Base-by-base conservation (phyloP, 2,888 invertebrate species). In the Therioaphis trifolii region DNA sequence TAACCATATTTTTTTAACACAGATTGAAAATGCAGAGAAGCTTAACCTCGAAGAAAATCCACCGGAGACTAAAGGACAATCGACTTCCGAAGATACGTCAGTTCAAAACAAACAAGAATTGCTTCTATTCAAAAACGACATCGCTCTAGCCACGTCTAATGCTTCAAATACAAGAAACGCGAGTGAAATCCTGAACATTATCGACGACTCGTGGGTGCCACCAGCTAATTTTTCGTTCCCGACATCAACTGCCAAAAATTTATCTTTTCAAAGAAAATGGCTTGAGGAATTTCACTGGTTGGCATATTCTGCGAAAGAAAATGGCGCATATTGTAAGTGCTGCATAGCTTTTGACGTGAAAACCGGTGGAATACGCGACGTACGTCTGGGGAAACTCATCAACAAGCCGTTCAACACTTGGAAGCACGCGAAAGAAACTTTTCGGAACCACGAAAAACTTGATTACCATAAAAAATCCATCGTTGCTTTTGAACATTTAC, bases 291-390 rank as follows among this genome's bases (percentile, higher is more conserved):
- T n/a, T n/a, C 66, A 68, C n/a, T 84, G 84, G 84, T 40, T 76
- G 24, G 46, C 75, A 29, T 84, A 84, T 66, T 84, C 76, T 49
- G 49, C 58, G 29, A 63, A 76, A 46, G 61, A 66, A 49, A 74
- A 84, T 43, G 75, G 75, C 61, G 84, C 84, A 29, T 46, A 66
- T n/a, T 84, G 84, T 21, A 84, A 82, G 46, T 84, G 63, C 43
- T 75, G 84, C 52, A 46, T 84, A 55, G 61, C 69, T n/a, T 84
- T 85, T 63, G 40, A 43, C 61, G 27, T 27, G 61, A 61, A 77
- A 61, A 61, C 77, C 40, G 63, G 77, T 55, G 77, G 77, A 63
- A 66, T 77, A 63, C 55, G 77, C 61, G 63, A 66, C 63, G 43
- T 63, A 66, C 29, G 63, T 77, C 77, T 77, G 24, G 77, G 77